phyloP scores from a whole-genome alignment of 2,113 vertebrate species.

The Coregonus clupeaformis region DNA sequence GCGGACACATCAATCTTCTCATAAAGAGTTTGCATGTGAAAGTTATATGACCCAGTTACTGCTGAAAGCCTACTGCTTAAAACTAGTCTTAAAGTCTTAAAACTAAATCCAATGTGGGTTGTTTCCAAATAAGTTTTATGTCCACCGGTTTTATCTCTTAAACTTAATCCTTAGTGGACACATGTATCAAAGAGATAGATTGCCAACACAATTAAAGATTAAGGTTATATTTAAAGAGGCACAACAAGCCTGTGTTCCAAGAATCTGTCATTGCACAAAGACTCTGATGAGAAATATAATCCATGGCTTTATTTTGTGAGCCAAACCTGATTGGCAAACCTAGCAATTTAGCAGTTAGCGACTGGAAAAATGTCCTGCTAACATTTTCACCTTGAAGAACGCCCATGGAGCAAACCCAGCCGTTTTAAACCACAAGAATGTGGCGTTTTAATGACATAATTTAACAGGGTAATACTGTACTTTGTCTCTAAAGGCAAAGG shows the following conservation, averaged over 20 bases:
- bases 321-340: neutral
- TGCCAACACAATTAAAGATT: too few species aligned
- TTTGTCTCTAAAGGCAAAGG: constrained; percentile 53
- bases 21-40: constrained; percentile 7
- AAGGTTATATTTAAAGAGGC: neutral
- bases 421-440: constrained; percentile 52
- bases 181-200: neutral
- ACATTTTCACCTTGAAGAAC: constrained; percentile 49
- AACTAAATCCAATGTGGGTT: constrained; percentile 9
- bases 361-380: constrained; percentile 30
- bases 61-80: too few species aligned
- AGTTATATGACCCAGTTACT: constrained; percentile 5
- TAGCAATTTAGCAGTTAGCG: neutral
- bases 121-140: neutral
- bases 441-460: constrained; percentile 52
- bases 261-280: neutral
- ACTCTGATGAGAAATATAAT: neutral
- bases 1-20: neutral
- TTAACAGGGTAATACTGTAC: constrained; percentile 38
- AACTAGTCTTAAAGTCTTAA: too few species aligned
- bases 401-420: constrained; percentile 40
- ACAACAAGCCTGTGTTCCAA: constrained; percentile 28
- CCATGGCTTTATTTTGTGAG: neutral
- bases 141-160: neutral
- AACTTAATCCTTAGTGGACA: neutral